Conservation (phyloP, 23 tunicate species). For the Diplosoma virens region DNA sequence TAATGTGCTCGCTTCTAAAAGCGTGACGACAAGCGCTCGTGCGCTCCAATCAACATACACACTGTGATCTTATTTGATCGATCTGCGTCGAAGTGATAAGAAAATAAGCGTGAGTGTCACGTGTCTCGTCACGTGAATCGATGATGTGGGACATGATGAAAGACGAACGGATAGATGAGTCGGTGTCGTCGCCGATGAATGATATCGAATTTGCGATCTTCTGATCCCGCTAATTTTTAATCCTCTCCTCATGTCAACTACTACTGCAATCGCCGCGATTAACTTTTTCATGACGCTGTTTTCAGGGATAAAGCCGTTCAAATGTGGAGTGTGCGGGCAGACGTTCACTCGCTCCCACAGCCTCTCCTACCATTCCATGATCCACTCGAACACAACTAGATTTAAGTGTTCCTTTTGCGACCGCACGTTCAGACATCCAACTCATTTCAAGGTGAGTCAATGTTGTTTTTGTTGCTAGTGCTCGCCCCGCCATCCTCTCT, state of each 20-base stretch:
- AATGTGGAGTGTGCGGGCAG: slow-evolving; percentile 61
- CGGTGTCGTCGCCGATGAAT: neutral
- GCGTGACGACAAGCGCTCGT: too few species aligned
- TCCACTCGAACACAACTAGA: slow-evolving; percentile 53
- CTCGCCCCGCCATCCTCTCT: neutral
- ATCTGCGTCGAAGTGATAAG: slow-evolving; percentile 38
- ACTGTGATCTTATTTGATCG: slow-evolving; percentile 86
- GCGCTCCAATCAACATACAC: neutral
- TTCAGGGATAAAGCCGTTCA: slow-evolving; percentile 73
- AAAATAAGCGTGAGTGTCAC: slow-evolving; percentile 26
- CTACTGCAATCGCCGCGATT: neutral
- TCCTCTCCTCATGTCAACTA: too few species aligned
- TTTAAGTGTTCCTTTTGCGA: slow-evolving; percentile 55
- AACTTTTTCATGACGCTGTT: neutral
- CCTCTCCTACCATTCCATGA: slow-evolving; percentile 62
- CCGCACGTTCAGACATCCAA: slow-evolving; percentile 62
- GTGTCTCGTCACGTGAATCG: neutral
- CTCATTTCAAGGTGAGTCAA: slow-evolving; percentile 67
- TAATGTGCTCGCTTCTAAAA: too few species aligned
- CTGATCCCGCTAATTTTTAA: slow-evolving; percentile 32
- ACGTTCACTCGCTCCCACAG: slow-evolving; percentile 78
- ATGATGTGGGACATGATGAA: slow-evolving; percentile 59
- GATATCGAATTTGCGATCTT: slow-evolving; percentile 17
- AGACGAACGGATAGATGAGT: slow-evolving; percentile 75
- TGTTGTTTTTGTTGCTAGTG: neutral